Base-by-base conservation (phyloP, 2,888 invertebrate species). In the Acronicta alni region DNA sequence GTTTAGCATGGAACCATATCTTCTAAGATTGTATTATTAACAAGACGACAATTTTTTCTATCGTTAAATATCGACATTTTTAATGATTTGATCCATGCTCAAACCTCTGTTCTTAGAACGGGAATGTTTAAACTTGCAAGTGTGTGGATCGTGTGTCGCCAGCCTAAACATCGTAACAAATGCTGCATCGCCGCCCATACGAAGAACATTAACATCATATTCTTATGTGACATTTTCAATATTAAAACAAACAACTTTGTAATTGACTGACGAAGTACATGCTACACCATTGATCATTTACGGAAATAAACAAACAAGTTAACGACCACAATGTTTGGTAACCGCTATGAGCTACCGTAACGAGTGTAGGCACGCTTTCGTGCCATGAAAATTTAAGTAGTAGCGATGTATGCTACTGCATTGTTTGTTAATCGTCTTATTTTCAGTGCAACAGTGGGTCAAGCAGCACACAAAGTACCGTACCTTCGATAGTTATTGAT, bases 331-430 rank as follows among this genome's bases (percentile, higher is more conserved):
- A 16, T 38, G 37, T 37, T 43, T 18, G 15, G 39, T 16, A 43
- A 54, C n/a, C n/a, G n/a, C n/a, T n/a, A 16, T 38, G 20, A 55
- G 15, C 18, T 52, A 47, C 55, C n/a, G 6, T 52, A 47, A 55
- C n/a, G 6, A 49, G 42, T 72, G 47, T 57, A 63, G 44, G 0
- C 46, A n/a, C n/a, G n/a, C n/a, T 23, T 23, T 52, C 47, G 56
- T 53, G 56, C 54, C 20, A 26, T 66, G 37, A 60, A 67, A 75
- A 14, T 59, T 59, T 58, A 72, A 67, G 18, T 30, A 54, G 49
- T 23, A 12, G 10, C 39, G 57, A 45, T 18, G 17, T n/a, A n/a
- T n/a, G n/a, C 6, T 39, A 15, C n/a, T 9, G 12, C 6, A 26
- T 44, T 48, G 30, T 18, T 43, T 14, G 30, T 15, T 16, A 20